These are phyloP conservation scores for Corapipo altera DNA, from an alignment of 2,113 vertebrate genomes.

Conservation along the genomic window DNA sequence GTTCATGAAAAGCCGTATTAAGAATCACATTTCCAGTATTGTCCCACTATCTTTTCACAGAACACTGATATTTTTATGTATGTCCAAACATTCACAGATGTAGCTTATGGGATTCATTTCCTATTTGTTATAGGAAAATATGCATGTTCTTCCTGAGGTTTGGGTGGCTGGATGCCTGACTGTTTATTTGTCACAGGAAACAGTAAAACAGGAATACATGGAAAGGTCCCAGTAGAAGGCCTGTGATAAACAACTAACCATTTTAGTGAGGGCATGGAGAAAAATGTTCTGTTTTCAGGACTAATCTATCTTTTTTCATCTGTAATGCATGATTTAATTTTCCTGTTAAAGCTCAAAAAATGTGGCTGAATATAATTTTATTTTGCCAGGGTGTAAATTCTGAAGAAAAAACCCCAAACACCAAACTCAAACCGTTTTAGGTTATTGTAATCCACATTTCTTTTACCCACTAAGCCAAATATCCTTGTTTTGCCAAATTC, in stretches of 20 bases:
- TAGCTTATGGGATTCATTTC: background rate
- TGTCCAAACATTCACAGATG: background rate
- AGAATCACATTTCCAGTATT: background rate
- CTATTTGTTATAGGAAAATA: background rate
- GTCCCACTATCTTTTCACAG: background rate
- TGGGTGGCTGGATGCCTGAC: background rate
- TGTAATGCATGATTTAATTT: constrained; percentile 11
- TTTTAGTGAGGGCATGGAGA: background rate
- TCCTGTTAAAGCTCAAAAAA: background rate
- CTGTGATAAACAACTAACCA: background rate
- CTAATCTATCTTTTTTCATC: constrained; percentile 1
- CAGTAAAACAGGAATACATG: background rate
- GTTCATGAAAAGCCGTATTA: background rate
- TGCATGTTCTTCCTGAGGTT: background rate
- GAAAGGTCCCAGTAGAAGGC: background rate
- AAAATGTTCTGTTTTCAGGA: background rate
- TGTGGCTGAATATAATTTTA: background rate
- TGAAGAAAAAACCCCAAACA: background rate
- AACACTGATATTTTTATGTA: background rate
- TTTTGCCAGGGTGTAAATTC: background rate
- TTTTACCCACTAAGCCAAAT: background rate
- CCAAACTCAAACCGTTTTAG: background rate
- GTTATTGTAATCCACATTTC: background rate
- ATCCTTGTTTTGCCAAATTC: background rate
- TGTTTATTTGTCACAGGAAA: background rate